Base-by-base conservation (phyloP, 2,113 vertebrate species). In the Laticauda laticaudata region DNA sequence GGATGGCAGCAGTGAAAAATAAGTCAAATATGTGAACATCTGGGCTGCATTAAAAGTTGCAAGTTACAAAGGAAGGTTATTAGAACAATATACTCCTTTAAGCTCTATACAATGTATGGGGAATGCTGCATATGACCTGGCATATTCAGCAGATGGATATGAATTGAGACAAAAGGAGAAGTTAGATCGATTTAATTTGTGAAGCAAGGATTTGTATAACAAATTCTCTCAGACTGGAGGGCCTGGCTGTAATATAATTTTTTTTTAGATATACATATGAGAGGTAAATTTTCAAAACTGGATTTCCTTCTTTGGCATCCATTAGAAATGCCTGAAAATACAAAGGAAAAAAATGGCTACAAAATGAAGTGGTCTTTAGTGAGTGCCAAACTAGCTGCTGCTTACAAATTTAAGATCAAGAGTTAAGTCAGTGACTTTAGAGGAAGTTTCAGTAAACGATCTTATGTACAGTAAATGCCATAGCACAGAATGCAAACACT, bases 331-430 rank as follows among this genome's bases (percentile, higher is more conserved):
- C 53, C 53, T 87, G 10, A 91, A 11, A 43, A 87, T 92, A 14
- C 24, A 59, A 23, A 56, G 48, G 48, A 9, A 51, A 61, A 48
- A 1, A 43, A 93, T 54, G 15, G 0, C 0, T 0, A 0, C 55
- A 43, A 95, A 94, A 56, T 2, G 69, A 61, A 75, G 0, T 53
- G 34, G 57, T 18, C 86, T 85, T 57, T 23, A 29, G 12, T 59
- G 20, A 54, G 53, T 0, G 1, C 39, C 48, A 81, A 29, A 4
- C 53, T 61, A 81, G 15, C 7, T 85, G 21, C 10, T 90, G 18
- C 54, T 81, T 54, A 2, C 10, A 93, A 90, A 91, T 92, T 91
- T 92, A 92, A 95, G 94, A 43, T 69, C 93, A 93, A 93, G 39
- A 29, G n/a, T 29, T 94, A 57, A 5, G 39, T 1, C 23, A 85